Evolutionary conservation across 1,140 invertebrate species (phyloP).

Genomic region (Mamestra configurata): DNA sequence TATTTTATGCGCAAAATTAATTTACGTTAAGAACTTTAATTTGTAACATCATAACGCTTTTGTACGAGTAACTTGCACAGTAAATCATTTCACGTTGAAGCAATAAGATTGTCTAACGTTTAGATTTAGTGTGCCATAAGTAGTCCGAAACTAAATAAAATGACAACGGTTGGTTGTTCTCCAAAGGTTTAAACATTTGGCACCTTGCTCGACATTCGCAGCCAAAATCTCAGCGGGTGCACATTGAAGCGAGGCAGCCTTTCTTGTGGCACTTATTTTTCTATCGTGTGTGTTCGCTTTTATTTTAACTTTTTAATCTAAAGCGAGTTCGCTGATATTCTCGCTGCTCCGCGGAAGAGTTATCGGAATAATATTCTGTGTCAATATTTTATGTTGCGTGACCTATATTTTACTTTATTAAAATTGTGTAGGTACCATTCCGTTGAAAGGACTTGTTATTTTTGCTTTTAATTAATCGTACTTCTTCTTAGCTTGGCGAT

Average conservation of each 20-base stretch:
- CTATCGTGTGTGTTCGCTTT: slow-evolving; percentile 51
- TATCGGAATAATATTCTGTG: slow-evolving; percentile 36
- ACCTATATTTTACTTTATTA: slow-evolving; percentile 5
- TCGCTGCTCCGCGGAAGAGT: slow-evolving; percentile 14
- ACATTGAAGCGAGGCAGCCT: slow-evolving; percentile 38
- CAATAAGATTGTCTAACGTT: slow-evolving; percentile 6
- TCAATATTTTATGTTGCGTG: slow-evolving; percentile 34
- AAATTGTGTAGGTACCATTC: neutral
- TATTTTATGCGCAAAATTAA: slow-evolving; percentile 12
- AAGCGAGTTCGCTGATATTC: slow-evolving; percentile 3
- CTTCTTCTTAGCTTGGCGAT: too few species aligned
- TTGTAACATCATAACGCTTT: neutral
- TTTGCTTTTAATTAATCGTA: neutral
- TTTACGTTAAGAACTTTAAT: slow-evolving; percentile 20
- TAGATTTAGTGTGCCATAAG: neutral
- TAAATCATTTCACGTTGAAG: slow-evolving; percentile 17
- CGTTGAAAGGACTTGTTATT: neutral
- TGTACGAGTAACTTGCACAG: neutral
- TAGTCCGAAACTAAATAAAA: slow-evolving; percentile 19
- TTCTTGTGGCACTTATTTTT: slow-evolving; percentile 57
- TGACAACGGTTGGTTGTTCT: slow-evolving; percentile 56
- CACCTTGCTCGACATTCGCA: slow-evolving; percentile 59
- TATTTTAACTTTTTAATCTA: slow-evolving; percentile 53
- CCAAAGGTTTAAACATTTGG: slow-evolving; percentile 65
- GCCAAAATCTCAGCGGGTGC: slow-evolving; percentile 61